A percentile compares a stretch with the other conserved stretches of the same genome.
Conservation (phyloP, 2,113 vertebrate species). For the Poicephalus gulielmi region DNA sequence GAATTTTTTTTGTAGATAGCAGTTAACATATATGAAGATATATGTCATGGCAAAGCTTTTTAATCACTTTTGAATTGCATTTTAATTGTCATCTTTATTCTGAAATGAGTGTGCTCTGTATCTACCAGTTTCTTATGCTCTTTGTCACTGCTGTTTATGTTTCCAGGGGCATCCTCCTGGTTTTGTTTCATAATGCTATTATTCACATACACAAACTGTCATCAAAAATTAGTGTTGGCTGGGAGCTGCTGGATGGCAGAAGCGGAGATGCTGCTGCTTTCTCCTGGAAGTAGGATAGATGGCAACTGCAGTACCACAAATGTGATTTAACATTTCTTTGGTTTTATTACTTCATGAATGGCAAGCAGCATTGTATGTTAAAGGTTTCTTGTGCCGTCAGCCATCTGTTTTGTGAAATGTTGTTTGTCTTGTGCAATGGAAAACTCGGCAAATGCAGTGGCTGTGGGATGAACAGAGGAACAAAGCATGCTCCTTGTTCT, state of each 20-base stretch:
- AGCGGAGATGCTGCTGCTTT: background rate
- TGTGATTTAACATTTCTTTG: background rate
- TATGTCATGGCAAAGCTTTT: background rate
- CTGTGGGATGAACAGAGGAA: background rate
- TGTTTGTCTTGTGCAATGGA: background rate
- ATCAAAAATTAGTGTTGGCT: background rate
- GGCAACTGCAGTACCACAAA: background rate
- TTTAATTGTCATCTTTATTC: background rate
- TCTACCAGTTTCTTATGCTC: background rate
- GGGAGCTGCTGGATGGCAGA: background rate
- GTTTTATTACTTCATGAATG: background rate
- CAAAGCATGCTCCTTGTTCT: fast-evolving
- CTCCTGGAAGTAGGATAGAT: background rate
- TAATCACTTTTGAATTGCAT: background rate
- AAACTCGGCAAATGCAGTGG: background rate
- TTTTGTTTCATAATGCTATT: background rate
- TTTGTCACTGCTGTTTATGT: background rate
- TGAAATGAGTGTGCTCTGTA: background rate
- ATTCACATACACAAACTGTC: background rate
- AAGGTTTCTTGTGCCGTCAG: background rate
- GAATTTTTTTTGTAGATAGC: background rate
- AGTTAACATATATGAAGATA: background rate
- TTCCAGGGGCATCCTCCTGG: background rate
- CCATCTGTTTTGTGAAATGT: background rate
- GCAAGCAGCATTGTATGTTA: background rate